These are phyloP conservation scores for Solenopsis invicta DNA, from an alignment of 1,140 invertebrate species.

Conservation along the genomic window DNA sequence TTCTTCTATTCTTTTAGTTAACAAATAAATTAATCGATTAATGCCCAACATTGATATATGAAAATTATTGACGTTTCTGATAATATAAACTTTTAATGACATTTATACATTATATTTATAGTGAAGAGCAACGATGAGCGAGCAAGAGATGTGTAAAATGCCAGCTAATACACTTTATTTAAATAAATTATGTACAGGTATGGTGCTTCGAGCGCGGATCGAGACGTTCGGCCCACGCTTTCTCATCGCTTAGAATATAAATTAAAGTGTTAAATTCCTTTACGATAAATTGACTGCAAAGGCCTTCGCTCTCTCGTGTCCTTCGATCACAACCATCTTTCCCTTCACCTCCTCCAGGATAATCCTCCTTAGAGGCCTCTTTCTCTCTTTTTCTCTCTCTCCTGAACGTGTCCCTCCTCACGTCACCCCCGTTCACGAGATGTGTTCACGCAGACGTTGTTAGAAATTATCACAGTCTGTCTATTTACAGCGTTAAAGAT, in stretches of 20 bases:
- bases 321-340: conserved; percentile 53
- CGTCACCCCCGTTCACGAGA: conserved; percentile 31
- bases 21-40: too few species aligned
- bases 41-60: too few species aligned
- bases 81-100: not conserved
- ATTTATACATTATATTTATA: not conserved
- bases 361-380: not conserved
- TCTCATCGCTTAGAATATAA: conserved; percentile 83
- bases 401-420: not conserved
- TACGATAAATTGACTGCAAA: conserved; percentile 86
- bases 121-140: not conserved
- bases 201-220: conserved; percentile 77
- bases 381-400: not conserved
- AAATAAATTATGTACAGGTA: conserved; percentile 85
- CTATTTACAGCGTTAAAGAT: conserved; percentile 86
- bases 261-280: conserved; percentile 81
- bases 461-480: conserved; percentile 87
- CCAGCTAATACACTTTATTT: conserved; percentile 82
- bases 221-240: conserved; percentile 78
- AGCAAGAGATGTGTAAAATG: conserved; percentile 9
- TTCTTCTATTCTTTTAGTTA: too few species aligned
- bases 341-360: not conserved
- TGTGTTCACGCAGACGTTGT: conserved; percentile 80
- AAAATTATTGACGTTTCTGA: not conserved
- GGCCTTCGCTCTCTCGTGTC: conserved; percentile 83